Conservation (phyloP, 1,140 invertebrate species). For the Oncopodura yosiiana region DNA sequence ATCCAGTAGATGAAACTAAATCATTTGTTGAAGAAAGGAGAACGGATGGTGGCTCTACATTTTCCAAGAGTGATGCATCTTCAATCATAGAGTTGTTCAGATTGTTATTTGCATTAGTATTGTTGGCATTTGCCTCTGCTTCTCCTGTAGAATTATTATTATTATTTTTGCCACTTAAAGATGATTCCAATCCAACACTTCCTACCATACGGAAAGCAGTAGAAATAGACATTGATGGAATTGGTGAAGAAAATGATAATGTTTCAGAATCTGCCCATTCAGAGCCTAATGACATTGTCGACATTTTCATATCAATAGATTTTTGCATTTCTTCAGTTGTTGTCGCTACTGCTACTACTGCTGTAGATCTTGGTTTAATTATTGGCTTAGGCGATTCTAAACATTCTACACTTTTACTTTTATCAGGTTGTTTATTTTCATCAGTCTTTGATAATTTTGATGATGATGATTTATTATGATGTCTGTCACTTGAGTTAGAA, state of each 20-base stretch:
- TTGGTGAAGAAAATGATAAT: slow-evolving; percentile 23
- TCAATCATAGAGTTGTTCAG: neutral
- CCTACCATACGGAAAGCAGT: slow-evolving; percentile 1
- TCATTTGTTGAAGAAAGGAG: too few relatives aligned
- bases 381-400: slow-evolving; percentile 2
- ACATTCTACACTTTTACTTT: too few relatives aligned
- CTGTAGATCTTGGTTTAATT: neutral
- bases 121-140: slow-evolving; percentile 1
- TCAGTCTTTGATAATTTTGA: too few relatives aligned
- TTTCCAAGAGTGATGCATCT: slow-evolving; percentile 3
- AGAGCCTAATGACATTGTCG: slow-evolving; percentile 3
- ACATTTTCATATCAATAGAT: neutral
- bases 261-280: slow-evolving; percentile 32
- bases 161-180: neutral
- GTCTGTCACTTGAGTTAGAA: neutral
- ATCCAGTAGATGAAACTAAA: slow-evolving; percentile 16
- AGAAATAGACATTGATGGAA: slow-evolving; percentile 24
- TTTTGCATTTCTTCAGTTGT: neutral
- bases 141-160: neutral
- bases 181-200: neutral
- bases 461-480: neutral
- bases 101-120: neutral
- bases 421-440: too few relatives aligned
- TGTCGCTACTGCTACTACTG: neutral
- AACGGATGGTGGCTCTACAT: slow-evolving; percentile 19